phyloP scores from a whole-genome alignment of 2,888 invertebrate genomes.

The Orthosia cruda region DNA sequence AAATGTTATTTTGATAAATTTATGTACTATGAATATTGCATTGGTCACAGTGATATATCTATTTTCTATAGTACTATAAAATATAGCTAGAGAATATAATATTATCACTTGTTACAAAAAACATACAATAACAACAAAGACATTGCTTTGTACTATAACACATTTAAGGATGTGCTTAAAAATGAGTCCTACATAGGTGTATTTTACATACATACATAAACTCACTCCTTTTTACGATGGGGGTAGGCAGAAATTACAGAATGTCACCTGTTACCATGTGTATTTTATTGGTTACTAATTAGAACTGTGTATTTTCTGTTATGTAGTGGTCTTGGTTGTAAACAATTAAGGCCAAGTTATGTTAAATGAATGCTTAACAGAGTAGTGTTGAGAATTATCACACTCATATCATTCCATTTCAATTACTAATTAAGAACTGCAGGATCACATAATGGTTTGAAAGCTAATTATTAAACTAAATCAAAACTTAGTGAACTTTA shows the following conservation, averaged over 20 bases:
- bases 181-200: background rate
- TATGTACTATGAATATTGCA: background rate
- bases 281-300: background rate
- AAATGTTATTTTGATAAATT: conserved; percentile 19
- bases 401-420: background rate
- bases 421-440: background rate
- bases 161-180: background rate
- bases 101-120: background rate
- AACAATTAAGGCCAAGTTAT: background rate
- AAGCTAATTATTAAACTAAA: background rate
- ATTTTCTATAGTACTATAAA: background rate
- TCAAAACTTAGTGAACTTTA: background rate
- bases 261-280: too few relatives aligned
- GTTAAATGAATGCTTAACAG: background rate
- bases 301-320: background rate
- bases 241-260: too few relatives aligned
- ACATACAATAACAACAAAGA: background rate
- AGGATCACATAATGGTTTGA: background rate
- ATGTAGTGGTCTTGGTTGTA: background rate
- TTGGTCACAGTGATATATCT: background rate
- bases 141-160: background rate
- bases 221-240: too few relatives aligned
- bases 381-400: background rate
- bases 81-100: too few relatives aligned
- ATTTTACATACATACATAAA: too few relatives aligned